Base-by-base conservation (phyloP, 2,113 vertebrate species). In the Sciurus niger region DNA sequence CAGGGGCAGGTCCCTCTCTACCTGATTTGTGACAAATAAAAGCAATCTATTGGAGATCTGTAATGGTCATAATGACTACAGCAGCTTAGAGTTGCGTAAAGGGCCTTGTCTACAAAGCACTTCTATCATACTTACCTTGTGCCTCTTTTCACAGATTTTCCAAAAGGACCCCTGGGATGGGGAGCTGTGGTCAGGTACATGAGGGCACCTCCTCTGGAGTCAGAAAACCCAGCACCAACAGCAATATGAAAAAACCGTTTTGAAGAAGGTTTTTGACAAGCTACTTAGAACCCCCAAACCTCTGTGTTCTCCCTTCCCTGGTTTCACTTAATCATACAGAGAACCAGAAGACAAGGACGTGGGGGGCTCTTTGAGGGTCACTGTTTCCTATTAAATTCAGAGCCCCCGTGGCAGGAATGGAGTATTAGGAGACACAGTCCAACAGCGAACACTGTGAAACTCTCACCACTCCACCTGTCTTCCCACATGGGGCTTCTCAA, bases 231-330 rank as follows among this genome's bases (percentile, higher is more conserved):
- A n/a, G 32, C 28, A 65, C 11, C 74, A 58, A 74, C 60, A 63
- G 60, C 60, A 63, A 63, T 28, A 40, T 60, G 55, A 53, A 22
- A n/a, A 65, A 78, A n/a, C 30, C 13, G 92, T 91, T 84, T 88
- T 68, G 55, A 79, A 51, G 84, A 89, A 63, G 48, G 10, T 17
- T 89, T 92, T 55, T 58, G 51, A 89, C 65, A 92, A 79, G 34
- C 37, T 13, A 17, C 67, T 24, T 34, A 17, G 78, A 72, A 68
- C 28, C 63, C 65, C 43, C 40, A 40, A 65, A 20, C 3, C 17
- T 89, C 91, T n/a, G 30, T 17, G 48, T 48, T 84, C 65, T 92
- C 17, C 32, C 55, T 73, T 89, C 46, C 20, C n/a, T 74, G 9
- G 25, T 16, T 67, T 79, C 46, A 24, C 43, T 55, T 79, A 67